phyloP scores from a whole-genome alignment of 2,113 vertebrate species.

The Pipa parva region DNA sequence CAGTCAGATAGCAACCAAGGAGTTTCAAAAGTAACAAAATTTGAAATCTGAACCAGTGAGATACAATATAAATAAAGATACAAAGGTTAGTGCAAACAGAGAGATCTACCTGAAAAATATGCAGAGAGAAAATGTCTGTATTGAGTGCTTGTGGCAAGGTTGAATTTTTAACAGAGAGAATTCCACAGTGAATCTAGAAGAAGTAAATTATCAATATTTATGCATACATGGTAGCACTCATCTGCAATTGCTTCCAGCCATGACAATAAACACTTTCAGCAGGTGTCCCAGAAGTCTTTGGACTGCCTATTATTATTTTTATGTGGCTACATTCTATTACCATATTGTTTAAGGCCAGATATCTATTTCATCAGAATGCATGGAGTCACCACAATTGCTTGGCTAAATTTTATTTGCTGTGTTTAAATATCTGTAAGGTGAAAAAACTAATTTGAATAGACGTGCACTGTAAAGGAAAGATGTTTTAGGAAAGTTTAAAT shows the following conservation, averaged over 20 bases:
- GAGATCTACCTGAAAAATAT: constrained; percentile 22
- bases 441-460: not conserved
- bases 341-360: constrained; percentile 39
- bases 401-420: not conserved
- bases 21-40: not conserved
- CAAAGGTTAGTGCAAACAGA: constrained; percentile 19
- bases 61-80: constrained; percentile 6
- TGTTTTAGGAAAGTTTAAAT: too few species aligned
- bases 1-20: not conserved
- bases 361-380: constrained; percentile 22
- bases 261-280: constrained; percentile 36
- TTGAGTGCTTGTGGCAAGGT: constrained; percentile 39
- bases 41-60: not conserved
- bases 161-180: constrained; percentile 42
- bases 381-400: not conserved
- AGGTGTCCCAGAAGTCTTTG: constrained; percentile 36
- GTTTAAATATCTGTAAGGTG: not conserved
- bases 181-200: constrained; percentile 37
- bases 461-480: too few species aligned
- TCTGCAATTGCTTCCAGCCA: constrained; percentile 41
- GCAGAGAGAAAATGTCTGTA: constrained; percentile 32
- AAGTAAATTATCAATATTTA: constrained; percentile 44
- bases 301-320: constrained; percentile 41
- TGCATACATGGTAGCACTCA: constrained; percentile 40
- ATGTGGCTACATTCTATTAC: constrained; percentile 41